These are phyloP conservation scores for Micromys minutus DNA, from an alignment of 2,113 vertebrate genomes.

Conservation along the genomic window DNA sequence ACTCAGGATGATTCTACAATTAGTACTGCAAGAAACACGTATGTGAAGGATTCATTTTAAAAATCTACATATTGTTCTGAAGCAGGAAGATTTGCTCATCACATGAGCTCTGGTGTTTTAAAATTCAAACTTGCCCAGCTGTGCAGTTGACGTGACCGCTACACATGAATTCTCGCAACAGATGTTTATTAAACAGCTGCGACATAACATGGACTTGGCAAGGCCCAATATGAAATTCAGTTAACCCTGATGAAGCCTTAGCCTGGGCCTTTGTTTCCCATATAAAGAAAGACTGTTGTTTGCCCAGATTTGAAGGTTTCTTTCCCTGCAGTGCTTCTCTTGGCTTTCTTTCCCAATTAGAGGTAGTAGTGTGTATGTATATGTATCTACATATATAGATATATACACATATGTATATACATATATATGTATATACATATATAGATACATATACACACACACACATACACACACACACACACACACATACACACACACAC, in stretches of 20 bases:
- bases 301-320: background rate
- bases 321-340: background rate
- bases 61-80: background rate
- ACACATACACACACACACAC: no score
- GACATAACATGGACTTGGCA: background rate
- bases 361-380: background rate
- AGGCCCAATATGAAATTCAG: background rate
- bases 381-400: no score
- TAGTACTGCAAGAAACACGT: background rate
- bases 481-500: no score
- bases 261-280: background rate
- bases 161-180: background rate
- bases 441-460: no score
- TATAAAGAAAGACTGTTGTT: background rate
- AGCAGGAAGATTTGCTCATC: background rate
- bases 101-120: background rate
- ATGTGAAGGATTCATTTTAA: background rate
- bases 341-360: background rate
- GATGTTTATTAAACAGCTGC: background rate
- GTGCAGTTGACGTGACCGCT: background rate
- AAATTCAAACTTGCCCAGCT: background rate
- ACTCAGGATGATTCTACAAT: background rate
- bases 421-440: no score
- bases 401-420: no score
- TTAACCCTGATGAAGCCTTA: background rate